These are phyloP conservation scores for Pedionomus torquatus DNA, from an alignment of 2,113 vertebrate species.

Conservation along the genomic window DNA sequence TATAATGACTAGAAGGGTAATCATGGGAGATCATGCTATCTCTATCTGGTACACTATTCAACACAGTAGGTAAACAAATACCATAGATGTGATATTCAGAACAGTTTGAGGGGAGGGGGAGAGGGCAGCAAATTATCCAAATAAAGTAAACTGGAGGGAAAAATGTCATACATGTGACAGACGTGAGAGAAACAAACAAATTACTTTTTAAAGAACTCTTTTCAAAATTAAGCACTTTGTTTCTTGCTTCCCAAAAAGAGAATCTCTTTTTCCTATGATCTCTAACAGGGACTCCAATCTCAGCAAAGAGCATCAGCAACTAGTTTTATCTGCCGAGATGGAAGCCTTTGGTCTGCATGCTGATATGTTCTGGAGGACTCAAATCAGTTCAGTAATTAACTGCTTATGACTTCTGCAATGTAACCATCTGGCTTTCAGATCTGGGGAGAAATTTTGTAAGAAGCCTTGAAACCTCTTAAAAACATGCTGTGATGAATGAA, in stretches of 20 bases:
- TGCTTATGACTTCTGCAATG: slow-evolving; percentile 27
- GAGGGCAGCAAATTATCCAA: not conserved
- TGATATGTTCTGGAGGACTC: not conserved
- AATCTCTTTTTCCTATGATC: not conserved
- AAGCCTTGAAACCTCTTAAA: slow-evolving; percentile 6
- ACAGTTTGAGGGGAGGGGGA: accelerated
- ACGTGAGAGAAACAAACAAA: not conserved
- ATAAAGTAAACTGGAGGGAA: not conserved
- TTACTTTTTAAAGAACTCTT: not conserved
- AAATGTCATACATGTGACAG: not conserved
- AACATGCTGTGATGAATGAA: not conserved
- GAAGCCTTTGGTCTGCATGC: not conserved
- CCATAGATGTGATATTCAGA: not conserved
- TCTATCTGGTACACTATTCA: not conserved
- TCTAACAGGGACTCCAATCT: not conserved
- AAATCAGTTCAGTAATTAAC: slow-evolving; percentile 48
- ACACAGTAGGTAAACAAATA: not conserved
- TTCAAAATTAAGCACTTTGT: not conserved
- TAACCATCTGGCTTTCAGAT: slow-evolving; percentile 45
- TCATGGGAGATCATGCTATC: not conserved
- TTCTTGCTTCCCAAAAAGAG: not conserved
- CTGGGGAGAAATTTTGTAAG: not conserved
- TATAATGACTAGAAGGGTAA: not conserved
- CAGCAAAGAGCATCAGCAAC: not conserved
- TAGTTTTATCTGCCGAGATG: not conserved